Percentiles rank a stretch among this genome's conserved stretches.
Evolutionary conservation across 2,888 invertebrate genomes (phyloP).

Genomic region (Euzophera pinguis): DNA sequence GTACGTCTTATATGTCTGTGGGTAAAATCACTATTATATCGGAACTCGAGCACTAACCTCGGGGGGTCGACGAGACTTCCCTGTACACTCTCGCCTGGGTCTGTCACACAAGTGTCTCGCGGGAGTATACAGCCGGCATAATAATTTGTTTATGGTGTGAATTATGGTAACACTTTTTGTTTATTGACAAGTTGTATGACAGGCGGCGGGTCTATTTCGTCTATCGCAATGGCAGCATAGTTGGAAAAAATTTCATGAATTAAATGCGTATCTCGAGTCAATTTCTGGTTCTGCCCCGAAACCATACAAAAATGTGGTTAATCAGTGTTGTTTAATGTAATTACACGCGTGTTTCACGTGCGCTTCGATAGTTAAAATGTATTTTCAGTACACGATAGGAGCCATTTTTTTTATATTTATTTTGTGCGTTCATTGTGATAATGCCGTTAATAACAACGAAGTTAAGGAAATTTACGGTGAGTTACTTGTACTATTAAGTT

Average conservation of each 20-base stretch:
- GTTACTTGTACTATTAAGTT: slow-evolving; percentile 27
- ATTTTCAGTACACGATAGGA: slow-evolving; percentile 71
- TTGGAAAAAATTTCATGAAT: slow-evolving; percentile 54
- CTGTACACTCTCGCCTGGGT: no score
- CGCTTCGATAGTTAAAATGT: slow-evolving; percentile 64
- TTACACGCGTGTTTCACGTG: slow-evolving; percentile 56
- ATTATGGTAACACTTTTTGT: slow-evolving; percentile 64
- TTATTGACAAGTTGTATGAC: slow-evolving; percentile 78
- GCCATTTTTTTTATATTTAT: slow-evolving; percentile 80
- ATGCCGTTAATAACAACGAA: slow-evolving; percentile 74
- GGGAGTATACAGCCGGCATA: no score
- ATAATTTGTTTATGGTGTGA: not conserved
- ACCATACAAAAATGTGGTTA: slow-evolving; percentile 69
- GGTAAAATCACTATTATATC: no score
- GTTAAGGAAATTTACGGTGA: slow-evolving; percentile 71
- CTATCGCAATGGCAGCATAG: slow-evolving; percentile 63
- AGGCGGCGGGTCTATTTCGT: slow-evolving; percentile 70
- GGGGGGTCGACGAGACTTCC: no score
- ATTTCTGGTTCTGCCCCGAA: slow-evolving; percentile 51
- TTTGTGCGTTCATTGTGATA: slow-evolving; percentile 79
- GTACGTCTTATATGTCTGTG: no score
- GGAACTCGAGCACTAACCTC: no score
- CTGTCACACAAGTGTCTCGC: no score
- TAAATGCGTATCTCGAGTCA: slow-evolving; percentile 58
- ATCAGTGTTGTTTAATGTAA: slow-evolving; percentile 57